Base-by-base conservation (phyloP, 2,113 vertebrate species). In the Lucifuga dentata region DNA sequence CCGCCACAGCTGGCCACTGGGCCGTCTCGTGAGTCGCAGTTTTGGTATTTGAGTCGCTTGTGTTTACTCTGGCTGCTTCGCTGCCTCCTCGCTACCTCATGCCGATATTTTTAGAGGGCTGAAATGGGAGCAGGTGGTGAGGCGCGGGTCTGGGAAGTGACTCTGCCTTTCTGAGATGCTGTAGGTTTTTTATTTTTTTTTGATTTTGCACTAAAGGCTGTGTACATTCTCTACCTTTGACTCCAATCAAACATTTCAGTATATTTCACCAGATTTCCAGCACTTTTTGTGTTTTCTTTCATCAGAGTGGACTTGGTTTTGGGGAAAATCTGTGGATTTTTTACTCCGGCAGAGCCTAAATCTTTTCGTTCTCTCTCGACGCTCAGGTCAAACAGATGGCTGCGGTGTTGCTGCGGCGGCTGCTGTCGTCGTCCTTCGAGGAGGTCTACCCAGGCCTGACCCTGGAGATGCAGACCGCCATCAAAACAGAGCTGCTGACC, bases 361-460 rank as follows among this genome's bases (percentile, higher is more conserved):
- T n/a, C n/a, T n/a, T n/a, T n/a, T n/a, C n/a, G n/a, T n/a, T n/a
- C n/a, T n/a, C n/a, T n/a, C n/a, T n/a, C n/a, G n/a, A n/a, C n/a
- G n/a, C n/a, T n/a, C 78, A 99, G 98, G 95, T 95, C 75, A 94
- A 94, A 89, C 97, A 98, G 89, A 98, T 99, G 98, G 97, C 98
- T 1, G 98, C 97, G 0, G 97, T 99, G 57, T 92, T 99, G 53
- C 87, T 99, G 20, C 94, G 98, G 48, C 94, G 97, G 43, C 94
- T 99, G 70, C 83, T 99, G 85, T 99, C 98, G 6, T 96, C 98
- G 8, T 94, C 97, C 2, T 99, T 99, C 64, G 98, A 99, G 83
- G 98, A 99, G 86, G 93, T 98, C 55, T 99, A 98, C 81, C 96
- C 97, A 9, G 73, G 93, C 48, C 93, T 99, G 75, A 92, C 95